Conservation (phyloP, 2,888 invertebrate genomes). For the Petrophora chlorosata region DNA sequence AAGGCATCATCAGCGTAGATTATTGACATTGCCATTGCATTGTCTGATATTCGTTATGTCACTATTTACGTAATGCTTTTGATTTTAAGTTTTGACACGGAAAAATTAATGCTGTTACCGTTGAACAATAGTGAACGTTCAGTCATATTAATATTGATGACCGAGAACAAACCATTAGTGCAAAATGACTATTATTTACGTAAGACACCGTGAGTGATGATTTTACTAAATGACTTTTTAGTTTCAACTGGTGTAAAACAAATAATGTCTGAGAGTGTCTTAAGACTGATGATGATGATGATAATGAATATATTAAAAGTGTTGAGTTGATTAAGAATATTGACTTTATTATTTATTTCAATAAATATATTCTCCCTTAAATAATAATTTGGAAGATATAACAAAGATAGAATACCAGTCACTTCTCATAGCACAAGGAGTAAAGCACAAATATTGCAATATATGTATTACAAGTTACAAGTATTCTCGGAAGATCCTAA, state of each 20-base stretch:
- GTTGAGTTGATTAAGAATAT: too few relatives aligned
- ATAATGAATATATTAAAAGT: too few relatives aligned
- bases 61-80: conserved; percentile 31
- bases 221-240: not conserved
- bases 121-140: conserved; percentile 23
- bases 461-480: not conserved
- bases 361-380: too few relatives aligned
- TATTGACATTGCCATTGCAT: conserved; percentile 40
- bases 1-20: conserved; percentile 36
- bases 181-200: not conserved
- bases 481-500: conserved; percentile 4
- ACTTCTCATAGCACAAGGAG: not conserved
- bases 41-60: conserved; percentile 25
- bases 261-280: not conserved
- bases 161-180: conserved; percentile 6
- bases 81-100: conserved; percentile 26
- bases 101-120: conserved; percentile 14
- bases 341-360: too few relatives aligned
- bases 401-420: too few relatives aligned
- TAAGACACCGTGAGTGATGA: not conserved
- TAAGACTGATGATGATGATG: not conserved
- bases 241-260: not conserved
- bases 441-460: conserved; percentile 1
- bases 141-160: conserved; percentile 23
- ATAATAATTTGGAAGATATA: too few relatives aligned